Conservation (phyloP, 2,888 invertebrate species). For the Chrysodeixis includens region DNA sequence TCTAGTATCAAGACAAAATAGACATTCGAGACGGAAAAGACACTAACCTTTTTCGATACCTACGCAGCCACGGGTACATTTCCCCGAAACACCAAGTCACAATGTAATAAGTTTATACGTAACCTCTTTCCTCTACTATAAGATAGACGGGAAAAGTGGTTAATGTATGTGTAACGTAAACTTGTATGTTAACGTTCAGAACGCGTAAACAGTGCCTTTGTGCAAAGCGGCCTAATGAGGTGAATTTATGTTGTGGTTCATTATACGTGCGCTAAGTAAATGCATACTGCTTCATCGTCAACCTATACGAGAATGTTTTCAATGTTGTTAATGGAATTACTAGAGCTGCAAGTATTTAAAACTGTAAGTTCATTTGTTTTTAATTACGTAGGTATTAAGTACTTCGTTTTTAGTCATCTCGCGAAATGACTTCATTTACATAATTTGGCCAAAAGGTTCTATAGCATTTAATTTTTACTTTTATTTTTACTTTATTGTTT, state of each 20-base stretch:
- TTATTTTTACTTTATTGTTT: no score
- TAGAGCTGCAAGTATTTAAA: neutral
- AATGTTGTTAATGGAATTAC: neutral
- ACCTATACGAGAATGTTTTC: neutral
- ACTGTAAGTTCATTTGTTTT: no score
- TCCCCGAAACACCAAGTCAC: neutral
- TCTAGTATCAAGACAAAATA: neutral
- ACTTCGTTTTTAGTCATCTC: no score
- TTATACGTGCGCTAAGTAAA: constrained; percentile 54
- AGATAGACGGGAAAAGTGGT: constrained; percentile 4
- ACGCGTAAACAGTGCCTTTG: constrained; percentile 55
- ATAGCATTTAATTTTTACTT: no score
- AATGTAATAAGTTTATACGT: neutral
- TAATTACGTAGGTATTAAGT: no score
- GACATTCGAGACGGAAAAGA: neutral
- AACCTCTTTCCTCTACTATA: neutral
- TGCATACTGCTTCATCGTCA: constrained; percentile 18
- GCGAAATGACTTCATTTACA: no score
- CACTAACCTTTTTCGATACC: neutral
- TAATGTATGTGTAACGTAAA: constrained; percentile 28
- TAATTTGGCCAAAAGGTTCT: no score
- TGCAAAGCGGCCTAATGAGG: constrained; percentile 63
- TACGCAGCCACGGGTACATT: no score
- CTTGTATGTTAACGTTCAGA: constrained; percentile 40
- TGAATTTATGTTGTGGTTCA: constrained; percentile 66